phyloP scores from a whole-genome alignment of 2,888 invertebrate genomes.

The Apocheima hispidaria region DNA sequence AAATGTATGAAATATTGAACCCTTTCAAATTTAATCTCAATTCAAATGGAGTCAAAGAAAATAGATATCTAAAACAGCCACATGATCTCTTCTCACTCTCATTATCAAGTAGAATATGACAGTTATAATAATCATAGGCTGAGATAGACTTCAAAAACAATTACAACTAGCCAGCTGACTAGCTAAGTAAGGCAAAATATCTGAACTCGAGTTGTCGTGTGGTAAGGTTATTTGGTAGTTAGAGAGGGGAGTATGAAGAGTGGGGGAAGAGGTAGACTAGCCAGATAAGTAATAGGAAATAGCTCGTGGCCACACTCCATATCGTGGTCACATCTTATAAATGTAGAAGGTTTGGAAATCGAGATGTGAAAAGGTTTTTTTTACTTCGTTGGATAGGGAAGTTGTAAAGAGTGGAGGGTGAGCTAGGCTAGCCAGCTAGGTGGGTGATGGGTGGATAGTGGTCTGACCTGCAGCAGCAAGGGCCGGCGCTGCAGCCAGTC shows the following conservation, averaged over 20 bases:
- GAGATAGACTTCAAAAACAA: neutral
- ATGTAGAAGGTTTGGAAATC: too few species aligned
- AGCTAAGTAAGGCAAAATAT: neutral
- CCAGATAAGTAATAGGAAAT: slow-evolving; percentile 4
- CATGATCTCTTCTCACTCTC: neutral
- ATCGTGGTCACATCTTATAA: too few species aligned
- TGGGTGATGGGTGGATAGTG: slow-evolving; percentile 37
- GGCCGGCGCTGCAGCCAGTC: slow-evolving; percentile 90
- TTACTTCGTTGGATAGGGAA: neutral
- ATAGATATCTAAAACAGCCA: neutral
- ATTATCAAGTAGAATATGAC: neutral
- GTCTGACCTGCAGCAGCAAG: slow-evolving; percentile 94
- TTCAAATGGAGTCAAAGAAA: neutral
- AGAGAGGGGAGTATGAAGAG: neutral
- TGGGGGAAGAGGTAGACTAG: neutral
- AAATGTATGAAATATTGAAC: neutral
- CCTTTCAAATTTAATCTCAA: neutral
- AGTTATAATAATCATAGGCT: neutral
- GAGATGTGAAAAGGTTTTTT: too few species aligned
- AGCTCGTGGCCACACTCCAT: too few species aligned
- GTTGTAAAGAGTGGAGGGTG: neutral
- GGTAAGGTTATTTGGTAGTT: neutral
- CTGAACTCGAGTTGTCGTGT: neutral
- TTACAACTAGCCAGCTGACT: neutral
- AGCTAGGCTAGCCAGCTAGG: slow-evolving; percentile 8